A percentile compares a stretch with the other conserved stretches of the same genome.
phyloP scores from a whole-genome alignment of 2,888 invertebrate genomes.

The Chironomus tentans region DNA sequence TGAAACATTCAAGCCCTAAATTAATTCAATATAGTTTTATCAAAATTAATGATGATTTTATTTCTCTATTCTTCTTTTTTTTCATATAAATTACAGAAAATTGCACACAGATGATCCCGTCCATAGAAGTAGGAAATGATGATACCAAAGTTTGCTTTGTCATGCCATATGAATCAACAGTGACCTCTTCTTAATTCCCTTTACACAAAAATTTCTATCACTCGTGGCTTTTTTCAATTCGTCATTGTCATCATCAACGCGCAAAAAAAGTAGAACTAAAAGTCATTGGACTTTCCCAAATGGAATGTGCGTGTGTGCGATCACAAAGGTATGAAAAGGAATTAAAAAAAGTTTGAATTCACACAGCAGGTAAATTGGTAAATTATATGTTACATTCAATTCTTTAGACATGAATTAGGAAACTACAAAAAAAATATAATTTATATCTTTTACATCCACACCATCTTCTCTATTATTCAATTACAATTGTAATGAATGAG shows the following conservation, averaged over 20 bases:
- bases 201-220: background rate
- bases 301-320: conserved; percentile 10
- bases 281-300: conserved; percentile 13
- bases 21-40: background rate
- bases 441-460: background rate
- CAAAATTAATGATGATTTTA: conserved; percentile 2
- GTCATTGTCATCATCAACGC: background rate
- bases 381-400: conserved; percentile 9
- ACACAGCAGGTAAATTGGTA: conserved; percentile 27
- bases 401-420: background rate
- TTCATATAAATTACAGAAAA: background rate
- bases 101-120: background rate
- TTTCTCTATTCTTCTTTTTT: background rate
- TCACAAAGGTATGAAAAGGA: background rate
- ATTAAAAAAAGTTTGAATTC: conserved; percentile 2
- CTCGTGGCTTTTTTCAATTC: background rate
- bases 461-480: background rate
- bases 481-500: background rate
- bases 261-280: background rate
- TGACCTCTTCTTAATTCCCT: background rate
- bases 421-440: background rate
- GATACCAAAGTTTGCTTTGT: background rate
- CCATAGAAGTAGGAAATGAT: no score
- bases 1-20: background rate
- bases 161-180: background rate